Percentiles rank a stretch among this genome's conserved stretches.
phyloP scores from a whole-genome alignment of 2,888 invertebrate genomes.

The Chrysotoxum bicinctum region DNA sequence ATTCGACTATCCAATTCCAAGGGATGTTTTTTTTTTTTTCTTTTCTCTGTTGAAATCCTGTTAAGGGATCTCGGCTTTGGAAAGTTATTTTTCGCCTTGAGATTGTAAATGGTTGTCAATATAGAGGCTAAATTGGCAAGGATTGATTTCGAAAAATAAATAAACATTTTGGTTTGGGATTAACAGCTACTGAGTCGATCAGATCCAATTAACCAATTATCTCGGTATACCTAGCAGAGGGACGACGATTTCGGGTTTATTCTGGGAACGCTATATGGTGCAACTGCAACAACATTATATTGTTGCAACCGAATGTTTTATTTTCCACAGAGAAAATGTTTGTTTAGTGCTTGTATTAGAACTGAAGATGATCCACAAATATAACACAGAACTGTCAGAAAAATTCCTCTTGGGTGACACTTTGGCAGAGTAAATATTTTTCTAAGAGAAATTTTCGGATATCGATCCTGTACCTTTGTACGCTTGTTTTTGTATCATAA shows the following conservation, averaged over 20 bases:
- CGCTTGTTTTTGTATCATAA: background rate
- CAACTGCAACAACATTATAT: conserved; percentile 48
- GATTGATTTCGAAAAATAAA: conserved; percentile 65
- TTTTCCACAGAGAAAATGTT: conserved; percentile 1
- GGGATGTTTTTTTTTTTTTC: conserved; percentile 13
- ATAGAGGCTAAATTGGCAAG: conserved; percentile 60
- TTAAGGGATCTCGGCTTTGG: conserved; percentile 63
- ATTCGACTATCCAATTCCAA: conserved; percentile 43
- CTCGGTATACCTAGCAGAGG: background rate
- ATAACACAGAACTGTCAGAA: background rate
- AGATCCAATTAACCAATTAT: conserved; percentile 70
- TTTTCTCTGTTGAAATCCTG: conserved; percentile 40
- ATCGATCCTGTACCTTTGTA: background rate
- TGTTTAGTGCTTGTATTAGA: background rate
- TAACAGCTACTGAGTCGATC: conserved; percentile 70
- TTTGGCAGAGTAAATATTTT: background rate
- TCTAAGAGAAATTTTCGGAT: background rate
- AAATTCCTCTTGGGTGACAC: background rate
- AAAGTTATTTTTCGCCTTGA: conserved; percentile 29
- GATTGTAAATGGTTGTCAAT: conserved; percentile 69
- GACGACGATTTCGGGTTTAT: conserved; percentile 12
- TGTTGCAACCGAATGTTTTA: background rate
- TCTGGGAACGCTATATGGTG: conserved; percentile 8
- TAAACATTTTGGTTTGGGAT: conserved; percentile 70
- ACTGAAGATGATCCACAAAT: background rate